phyloP scores from a whole-genome alignment of 23 tunicate genomes.

The Ascidia mentula region DNA sequence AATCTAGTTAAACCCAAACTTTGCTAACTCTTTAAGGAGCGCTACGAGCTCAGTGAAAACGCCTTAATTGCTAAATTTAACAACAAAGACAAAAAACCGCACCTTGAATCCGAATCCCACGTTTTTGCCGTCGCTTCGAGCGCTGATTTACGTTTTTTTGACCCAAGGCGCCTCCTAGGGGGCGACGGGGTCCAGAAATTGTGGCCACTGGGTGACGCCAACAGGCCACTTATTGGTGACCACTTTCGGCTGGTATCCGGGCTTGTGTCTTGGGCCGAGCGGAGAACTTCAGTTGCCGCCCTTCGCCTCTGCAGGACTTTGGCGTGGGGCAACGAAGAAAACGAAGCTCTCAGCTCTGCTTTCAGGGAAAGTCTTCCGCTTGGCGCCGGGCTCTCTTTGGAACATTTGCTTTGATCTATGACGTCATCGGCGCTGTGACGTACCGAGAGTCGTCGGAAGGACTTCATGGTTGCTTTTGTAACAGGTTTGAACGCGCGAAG shows the following conservation, averaged over 20 bases:
- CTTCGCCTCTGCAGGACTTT: not conserved
- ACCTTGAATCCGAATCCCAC: not conserved
- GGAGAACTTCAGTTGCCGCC: not conserved
- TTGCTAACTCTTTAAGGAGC: no score
- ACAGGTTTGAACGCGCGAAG: not conserved
- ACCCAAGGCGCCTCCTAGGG: constrained; percentile 9
- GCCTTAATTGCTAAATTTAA: no score
- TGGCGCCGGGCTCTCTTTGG: not conserved
- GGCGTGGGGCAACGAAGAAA: not conserved
- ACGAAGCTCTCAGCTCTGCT: not conserved
- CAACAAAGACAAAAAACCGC: no score
- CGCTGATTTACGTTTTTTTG: not conserved
- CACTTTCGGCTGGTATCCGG: not conserved
- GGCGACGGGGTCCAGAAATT: constrained; percentile 18
- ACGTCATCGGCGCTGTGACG: constrained; percentile 13
- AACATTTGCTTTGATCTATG: not conserved
- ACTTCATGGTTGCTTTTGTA: not conserved
- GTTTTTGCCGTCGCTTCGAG: not conserved
- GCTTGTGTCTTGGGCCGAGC: not conserved
- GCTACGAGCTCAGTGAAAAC: no score
- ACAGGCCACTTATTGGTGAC: constrained; percentile 7
- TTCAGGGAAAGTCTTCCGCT: not conserved
- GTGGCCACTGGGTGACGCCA: constrained; percentile 2
- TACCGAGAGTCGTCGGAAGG: constrained; percentile 8
- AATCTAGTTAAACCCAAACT: no score